phyloP scores from a whole-genome alignment of 2,797 vertebrate species.

The Labroides dimidiatus region DNA sequence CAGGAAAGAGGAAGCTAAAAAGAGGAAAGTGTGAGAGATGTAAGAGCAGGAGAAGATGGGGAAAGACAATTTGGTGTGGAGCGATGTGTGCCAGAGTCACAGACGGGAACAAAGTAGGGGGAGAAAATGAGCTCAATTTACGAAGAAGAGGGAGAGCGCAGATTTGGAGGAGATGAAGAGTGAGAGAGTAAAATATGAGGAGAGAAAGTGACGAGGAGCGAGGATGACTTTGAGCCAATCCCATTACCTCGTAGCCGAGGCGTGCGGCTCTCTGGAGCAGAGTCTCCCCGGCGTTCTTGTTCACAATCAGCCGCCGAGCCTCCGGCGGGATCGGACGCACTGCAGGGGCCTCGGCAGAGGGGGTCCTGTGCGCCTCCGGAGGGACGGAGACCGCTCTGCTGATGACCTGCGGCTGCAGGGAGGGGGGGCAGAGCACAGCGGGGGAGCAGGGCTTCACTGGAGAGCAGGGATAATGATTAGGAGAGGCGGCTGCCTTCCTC shows the following conservation, averaged over 20 bases:
- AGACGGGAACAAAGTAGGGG: conserved; percentile 58
- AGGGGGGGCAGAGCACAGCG: conserved; percentile 83
- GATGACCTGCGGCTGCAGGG: conserved; percentile 72
- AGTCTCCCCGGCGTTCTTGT: conserved; percentile 98
- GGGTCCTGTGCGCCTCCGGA: conserved; percentile 78
- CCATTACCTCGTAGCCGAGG: conserved; percentile 93
- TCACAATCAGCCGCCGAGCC: conserved; percentile 95
- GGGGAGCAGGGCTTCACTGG: conserved; percentile 83
- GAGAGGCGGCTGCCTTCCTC: conserved; percentile 87
- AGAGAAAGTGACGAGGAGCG: conserved; percentile 33
- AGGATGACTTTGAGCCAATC: conserved; percentile 27
- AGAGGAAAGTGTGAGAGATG: conserved; percentile 47
- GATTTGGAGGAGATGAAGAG: conserved; percentile 46
- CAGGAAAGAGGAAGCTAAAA: conserved; percentile 38
- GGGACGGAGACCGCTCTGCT: conserved; percentile 48
- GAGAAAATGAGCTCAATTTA: conserved; percentile 69
- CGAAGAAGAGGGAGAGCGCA: conserved; percentile 32
- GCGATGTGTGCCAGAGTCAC: conserved; percentile 33
- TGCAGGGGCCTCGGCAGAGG: conserved; percentile 84
- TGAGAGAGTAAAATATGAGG: conserved; percentile 42
- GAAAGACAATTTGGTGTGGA: conserved; percentile 31
- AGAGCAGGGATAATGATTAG: conserved; percentile 84
- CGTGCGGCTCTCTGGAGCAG: conserved; percentile 95
- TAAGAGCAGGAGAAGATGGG: conserved; percentile 41
- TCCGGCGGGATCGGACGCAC: conserved; percentile 96